phyloP scores from a whole-genome alignment of 1,140 invertebrate species.

The Drosophila mayri region DNA sequence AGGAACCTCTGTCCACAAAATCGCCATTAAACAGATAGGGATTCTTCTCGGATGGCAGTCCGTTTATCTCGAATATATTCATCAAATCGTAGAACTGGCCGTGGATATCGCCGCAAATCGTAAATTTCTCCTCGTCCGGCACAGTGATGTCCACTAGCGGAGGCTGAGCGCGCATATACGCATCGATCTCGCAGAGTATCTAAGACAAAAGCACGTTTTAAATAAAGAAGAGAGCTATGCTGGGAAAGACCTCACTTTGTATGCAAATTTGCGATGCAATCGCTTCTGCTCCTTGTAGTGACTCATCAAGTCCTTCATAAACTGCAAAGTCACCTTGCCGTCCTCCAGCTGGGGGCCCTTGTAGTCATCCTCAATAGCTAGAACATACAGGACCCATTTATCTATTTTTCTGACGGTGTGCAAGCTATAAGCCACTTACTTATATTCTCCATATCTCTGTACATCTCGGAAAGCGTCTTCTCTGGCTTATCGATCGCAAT shows the following conservation, averaged over 20 bases:
- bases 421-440: constrained; percentile 87
- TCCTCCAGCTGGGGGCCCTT: constrained; percentile 95
- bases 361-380: constrained; percentile 98
- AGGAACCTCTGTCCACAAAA: constrained; percentile 99
- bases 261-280: constrained; percentile 98
- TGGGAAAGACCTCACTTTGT: constrained; percentile 89
- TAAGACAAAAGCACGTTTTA: constrained; percentile 85
- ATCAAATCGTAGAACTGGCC: constrained; percentile 99
- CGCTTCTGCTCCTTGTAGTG: constrained; percentile 96
- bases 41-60: constrained; percentile 96
- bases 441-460: constrained; percentile 95
- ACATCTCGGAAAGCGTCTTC: constrained; percentile 93
- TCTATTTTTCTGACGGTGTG: too few species aligned
- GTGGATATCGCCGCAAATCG: constrained; percentile 99
- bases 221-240: neutral
- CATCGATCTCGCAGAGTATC: constrained; percentile 96
- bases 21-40: constrained; percentile 93
- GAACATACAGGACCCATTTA: constrained; percentile 16
- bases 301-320: constrained; percentile 94
- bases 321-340: constrained; percentile 93
- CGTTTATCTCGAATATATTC: constrained; percentile 99
- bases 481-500: constrained; percentile 96
- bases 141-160: constrained; percentile 96
- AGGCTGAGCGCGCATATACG: constrained; percentile 93
- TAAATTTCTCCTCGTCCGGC: constrained; percentile 96